Base-by-base conservation (phyloP, 2,888 invertebrate species). In the Diarsia brunnea region DNA sequence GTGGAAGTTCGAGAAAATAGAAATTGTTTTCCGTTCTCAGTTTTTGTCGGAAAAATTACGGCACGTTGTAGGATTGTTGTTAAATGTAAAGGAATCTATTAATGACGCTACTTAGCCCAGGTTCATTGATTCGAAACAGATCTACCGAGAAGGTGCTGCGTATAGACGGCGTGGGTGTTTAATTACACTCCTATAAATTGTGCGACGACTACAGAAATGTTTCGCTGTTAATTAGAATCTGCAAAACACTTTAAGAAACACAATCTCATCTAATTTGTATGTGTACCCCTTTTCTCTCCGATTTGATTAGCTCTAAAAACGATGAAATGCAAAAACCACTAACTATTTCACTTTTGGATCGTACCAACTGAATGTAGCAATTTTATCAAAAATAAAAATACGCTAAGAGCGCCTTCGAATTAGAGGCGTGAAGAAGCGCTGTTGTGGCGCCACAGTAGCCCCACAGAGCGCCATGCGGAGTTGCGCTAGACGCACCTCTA, bases 121-220 rank as follows among this genome's bases (percentile, higher is more conserved):
- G 74, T 53, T 78, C 65, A 53, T 74, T 78, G 81, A 81, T 66
- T 74, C 66, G 47, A 78, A 80, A 66, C 27, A 61, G 66, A 74
- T 75, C 45, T 60, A 47, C 47, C 31, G 65, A 53, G n/a, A 47
- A 65, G 47, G 45, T 31, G 49, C 43, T 31, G 7, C 73, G 74
- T 60, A 24, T 55, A 79, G 55, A 65, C 49, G 14, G 51, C 61
- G 80, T 51, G 74, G 38, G 47, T 61, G 53, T 75, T 80, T 66
- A 27, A 53, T 80, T 80, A 65, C 49, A 80, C 27, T 51, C 51
- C 51, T 27, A 65, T 73, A 60, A 64, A 80, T 65, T 47, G 14
- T 49, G 27, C 51, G 27, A 55, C 38, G 51, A 31, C 49, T 73
- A 43, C 27, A 51, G 61, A 68, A 55, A 68, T 45, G n/a, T 27